These are phyloP conservation scores for Glyptemys insculpta DNA, from an alignment of 2,797 vertebrate species.

Conservation along the genomic window DNA sequence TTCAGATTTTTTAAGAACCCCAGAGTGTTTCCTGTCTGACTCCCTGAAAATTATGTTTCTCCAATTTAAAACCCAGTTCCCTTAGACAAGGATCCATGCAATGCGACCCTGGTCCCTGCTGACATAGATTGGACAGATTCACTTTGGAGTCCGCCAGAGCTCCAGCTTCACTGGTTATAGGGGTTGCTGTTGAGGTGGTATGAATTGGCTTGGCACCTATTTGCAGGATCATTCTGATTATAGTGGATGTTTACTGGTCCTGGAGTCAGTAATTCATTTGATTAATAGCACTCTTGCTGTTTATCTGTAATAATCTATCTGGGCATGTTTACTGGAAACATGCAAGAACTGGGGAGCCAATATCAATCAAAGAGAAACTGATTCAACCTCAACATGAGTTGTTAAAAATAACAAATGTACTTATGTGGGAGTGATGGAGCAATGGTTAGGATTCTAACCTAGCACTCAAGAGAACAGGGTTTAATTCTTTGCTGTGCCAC, in stretches of 20 bases:
- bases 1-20: background rate
- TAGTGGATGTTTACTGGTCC: background rate
- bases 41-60: background rate
- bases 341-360: background rate
- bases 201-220: background rate
- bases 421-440: background rate
- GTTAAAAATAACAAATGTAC: background rate
- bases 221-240: background rate
- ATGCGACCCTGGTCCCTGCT: background rate
- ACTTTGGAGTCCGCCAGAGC: background rate
- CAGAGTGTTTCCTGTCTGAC: background rate
- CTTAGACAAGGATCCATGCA: background rate
- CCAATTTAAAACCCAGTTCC: background rate
- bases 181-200: background rate
- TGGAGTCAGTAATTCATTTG: background rate
- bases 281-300: background rate
- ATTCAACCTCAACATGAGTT: background rate
- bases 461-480: background rate
- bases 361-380: background rate
- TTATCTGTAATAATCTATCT: background rate
- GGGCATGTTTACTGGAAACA: background rate
- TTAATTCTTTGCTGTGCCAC: background rate
- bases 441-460: background rate
- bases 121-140: rapidly evolving
- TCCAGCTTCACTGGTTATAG: background rate